phyloP scores from a whole-genome alignment of 2,797 vertebrate species.

The Chaunax sp. region DNA sequence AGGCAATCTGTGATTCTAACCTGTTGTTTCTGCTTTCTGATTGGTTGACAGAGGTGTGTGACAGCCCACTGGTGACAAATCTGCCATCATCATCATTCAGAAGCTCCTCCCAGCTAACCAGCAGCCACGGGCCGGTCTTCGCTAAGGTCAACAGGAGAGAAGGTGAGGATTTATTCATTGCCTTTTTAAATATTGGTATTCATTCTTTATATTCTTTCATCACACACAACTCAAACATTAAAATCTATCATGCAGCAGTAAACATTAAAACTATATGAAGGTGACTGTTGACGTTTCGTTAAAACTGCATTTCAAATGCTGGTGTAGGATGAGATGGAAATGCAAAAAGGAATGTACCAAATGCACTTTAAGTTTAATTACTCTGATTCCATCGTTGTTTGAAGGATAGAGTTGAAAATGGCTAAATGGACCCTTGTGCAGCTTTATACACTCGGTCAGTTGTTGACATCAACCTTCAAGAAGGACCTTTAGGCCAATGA shows the following conservation, averaged over 20 bases:
- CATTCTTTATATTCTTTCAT: constrained; percentile 6
- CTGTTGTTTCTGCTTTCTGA: constrained; percentile 47
- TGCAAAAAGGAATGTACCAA: not conserved
- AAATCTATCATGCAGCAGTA: not conserved
- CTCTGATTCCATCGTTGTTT: not conserved
- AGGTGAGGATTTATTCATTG: constrained; percentile 63
- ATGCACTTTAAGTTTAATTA: not conserved
- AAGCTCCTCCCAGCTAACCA: constrained; percentile 80
- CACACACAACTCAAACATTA: not conserved
- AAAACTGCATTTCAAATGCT: not conserved
- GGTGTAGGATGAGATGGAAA: not conserved
- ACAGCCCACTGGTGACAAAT: constrained; percentile 76
- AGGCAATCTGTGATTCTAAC: not conserved
- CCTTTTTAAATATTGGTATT: constrained; percentile 9
- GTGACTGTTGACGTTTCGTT: not conserved
- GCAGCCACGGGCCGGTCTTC: constrained; percentile 79
- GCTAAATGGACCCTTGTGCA: constrained; percentile 5
- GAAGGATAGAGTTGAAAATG: constrained; percentile 6
- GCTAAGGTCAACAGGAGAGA: constrained; percentile 85
- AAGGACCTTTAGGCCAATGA: constrained; percentile 31
- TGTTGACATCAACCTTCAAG: constrained; percentile 32
- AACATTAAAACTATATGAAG: not conserved
- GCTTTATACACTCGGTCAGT: constrained; percentile 23
- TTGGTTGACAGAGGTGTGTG: constrained; percentile 77
- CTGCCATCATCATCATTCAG: constrained; percentile 77